phyloP scores from a whole-genome alignment of 2,888 invertebrate species.

The Ectemnius cavifrons region DNA sequence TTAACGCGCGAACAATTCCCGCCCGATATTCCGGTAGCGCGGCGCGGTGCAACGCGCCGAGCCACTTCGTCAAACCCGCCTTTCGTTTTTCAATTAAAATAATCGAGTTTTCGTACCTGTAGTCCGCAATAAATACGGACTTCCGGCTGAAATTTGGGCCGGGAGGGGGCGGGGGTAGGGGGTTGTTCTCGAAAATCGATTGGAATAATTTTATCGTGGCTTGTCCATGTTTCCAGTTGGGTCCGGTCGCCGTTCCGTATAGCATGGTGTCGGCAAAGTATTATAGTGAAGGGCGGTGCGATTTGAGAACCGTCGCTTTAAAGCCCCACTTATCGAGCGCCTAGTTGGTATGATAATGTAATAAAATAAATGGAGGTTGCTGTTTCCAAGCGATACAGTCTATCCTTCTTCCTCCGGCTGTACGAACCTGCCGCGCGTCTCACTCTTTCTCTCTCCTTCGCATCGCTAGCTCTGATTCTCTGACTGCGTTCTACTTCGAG shows the following conservation, averaged over 20 bases:
- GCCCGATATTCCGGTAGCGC: conserved; percentile 11
- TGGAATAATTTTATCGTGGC: too few species aligned
- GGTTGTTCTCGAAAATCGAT: too few species aligned
- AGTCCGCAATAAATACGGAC: too few species aligned
- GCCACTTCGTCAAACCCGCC: conserved; percentile 32
- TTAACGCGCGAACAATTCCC: conserved; percentile 46
- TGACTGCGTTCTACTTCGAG: conserved; percentile 15
- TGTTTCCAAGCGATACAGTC: conserved; percentile 64
- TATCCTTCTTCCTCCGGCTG: conserved; percentile 34
- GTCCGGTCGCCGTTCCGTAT: too few species aligned
- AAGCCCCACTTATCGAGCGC: conserved; percentile 76
- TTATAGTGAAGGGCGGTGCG: conserved; percentile 46
- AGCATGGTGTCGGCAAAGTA: too few species aligned
- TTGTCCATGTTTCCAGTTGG: too few species aligned
- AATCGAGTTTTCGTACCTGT: not conserved
- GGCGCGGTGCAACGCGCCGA: conserved; percentile 9
- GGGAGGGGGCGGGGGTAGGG: too few species aligned
- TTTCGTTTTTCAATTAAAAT: conserved; percentile 32
- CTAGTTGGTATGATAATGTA: conserved; percentile 78
- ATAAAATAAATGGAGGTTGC: conserved; percentile 77
- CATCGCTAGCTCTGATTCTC: conserved; percentile 30
- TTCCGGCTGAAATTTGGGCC: too few species aligned
- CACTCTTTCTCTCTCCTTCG: conserved; percentile 29
- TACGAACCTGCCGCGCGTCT: not conserved
- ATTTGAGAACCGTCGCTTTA: conserved; percentile 74